Evolutionary conservation across 1,140 invertebrate species (phyloP), one percentile per base, ranked within the genome.

Genomic region (Cydia fagiglandana): DNA sequence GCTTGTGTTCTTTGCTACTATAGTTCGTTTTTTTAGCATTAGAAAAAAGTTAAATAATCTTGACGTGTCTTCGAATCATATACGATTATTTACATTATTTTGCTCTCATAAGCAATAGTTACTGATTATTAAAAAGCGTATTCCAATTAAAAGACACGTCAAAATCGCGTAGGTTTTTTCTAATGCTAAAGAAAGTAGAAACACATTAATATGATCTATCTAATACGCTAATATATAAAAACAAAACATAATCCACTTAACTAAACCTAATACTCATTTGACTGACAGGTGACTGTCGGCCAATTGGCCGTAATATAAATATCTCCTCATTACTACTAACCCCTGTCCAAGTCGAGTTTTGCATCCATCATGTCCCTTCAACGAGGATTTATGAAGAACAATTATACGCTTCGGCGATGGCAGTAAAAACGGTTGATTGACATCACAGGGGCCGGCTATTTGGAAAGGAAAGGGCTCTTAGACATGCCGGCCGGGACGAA

Each of bases 311-410:
- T 61, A 66, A 70, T 70, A 70, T 70, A 70, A 70, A 80, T 79
- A 82, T 80, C 56, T 64, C 73, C 80, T 82, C 80, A 87, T 87
- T 87, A 86, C 34, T 38, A 41, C 30, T 70, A 70, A 70, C 34
- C 66, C 17, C 66, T 38, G 30, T 15, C 66, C n/a, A 41, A 38
- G 66, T 38, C 15, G 66, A 70, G 66, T 70, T 86, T 84, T 83
- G 81, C 84, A 88, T 88, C 84, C 81, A 86, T 88, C 84, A 85
- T 80, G 80, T 79, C 81, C 78, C 79, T 82, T 84, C 85, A 81
- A 84, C 82, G 80, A 82, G 75, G 80, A 88, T 88, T 88, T 86
- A 88, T 84, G 85, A 88, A 77, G 80, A 84, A 80, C 83, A 88
- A 88, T 88, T 84, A 86, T 81, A 79, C 80, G 30, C 66, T 38